Base-by-base conservation (phyloP, 2,888 invertebrate species). In the Epicampocera succincta region DNA sequence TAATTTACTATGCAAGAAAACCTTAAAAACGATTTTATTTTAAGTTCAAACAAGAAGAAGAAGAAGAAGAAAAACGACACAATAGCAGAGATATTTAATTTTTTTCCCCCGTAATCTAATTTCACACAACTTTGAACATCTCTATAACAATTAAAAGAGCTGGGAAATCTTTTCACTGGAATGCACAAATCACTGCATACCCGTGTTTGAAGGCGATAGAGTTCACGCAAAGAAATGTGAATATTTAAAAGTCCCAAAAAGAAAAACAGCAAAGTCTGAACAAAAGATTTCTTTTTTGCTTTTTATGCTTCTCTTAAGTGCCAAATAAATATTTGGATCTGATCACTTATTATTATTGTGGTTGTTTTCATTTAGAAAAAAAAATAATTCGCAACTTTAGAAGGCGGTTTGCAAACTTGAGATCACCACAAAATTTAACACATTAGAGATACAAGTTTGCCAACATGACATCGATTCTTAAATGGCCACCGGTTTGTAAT, bases 51-150 rank as follows among this genome's bases (percentile, higher is more conserved):
- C 15, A 25, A 29, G 13, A 19, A 12, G 3, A 33, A n/a, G n/a
- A n/a, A n/a, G n/a, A n/a, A n/a, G n/a, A n/a, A n/a, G n/a, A n/a
- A n/a, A n/a, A n/a, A n/a, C n/a, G 4, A 65, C 8, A 48, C 56
- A 33, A 58, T 48, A 15, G 44, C 46, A 69, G 33, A 69, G 19
- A 52, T 65, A 11, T 46, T 29, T 65, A n/a, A 2, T 48, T 65
- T 38, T 3, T 63, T 63, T n/a, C n/a, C n/a, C n/a, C 9, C 50
- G 13, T 9, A 66, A 69, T 29, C 56, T 46, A 46, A 46, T 69
- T 69, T 69, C 69, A 69, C 69, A 69, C 44, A 48, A 29, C 56
- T 69, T 44, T 44, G 42, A 33, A 38, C 12, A 38, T 21, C 2
- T 46, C 46, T 48, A 25, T 3, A 58, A 58, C 33, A 58, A 69